These are phyloP conservation scores for Cheilinus undulatus DNA, from an alignment of 2,113 vertebrate genomes.

Conservation along the genomic window DNA sequence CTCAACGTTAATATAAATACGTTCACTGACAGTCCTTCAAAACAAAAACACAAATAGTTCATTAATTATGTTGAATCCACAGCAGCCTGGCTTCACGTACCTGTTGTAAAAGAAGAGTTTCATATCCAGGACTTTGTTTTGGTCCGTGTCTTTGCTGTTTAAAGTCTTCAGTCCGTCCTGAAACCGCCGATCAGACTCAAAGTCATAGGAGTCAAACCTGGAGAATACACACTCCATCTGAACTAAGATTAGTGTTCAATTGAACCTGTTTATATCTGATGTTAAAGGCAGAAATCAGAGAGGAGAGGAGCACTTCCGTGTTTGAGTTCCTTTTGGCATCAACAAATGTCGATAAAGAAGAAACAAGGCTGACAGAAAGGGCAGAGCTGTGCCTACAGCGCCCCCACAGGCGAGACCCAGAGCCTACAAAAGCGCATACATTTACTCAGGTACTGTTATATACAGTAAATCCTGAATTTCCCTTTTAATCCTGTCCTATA, in stretches of 20 bases:
- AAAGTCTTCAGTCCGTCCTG: constrained; percentile 62
- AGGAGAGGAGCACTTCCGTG: constrained; percentile 1
- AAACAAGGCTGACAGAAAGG: neutral
- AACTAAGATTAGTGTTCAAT: neutral
- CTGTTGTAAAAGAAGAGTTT: constrained; percentile 82
- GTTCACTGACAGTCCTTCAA: too few species aligned
- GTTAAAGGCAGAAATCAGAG: too few species aligned
- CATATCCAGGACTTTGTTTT: constrained; percentile 55
- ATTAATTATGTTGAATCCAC: too few species aligned
- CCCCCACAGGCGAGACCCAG: constrained; percentile 7
- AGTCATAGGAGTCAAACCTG: constrained; percentile 76
- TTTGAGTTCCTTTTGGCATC: neutral
- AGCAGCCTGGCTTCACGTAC: constrained; percentile 28
- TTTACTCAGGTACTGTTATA: too few species aligned
- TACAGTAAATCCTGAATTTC: too few species aligned
- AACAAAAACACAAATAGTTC: too few species aligned
- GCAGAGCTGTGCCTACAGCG: neutral
- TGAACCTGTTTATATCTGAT: accelerated
- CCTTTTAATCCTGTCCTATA: neutral
- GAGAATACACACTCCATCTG: constrained; percentile 72
- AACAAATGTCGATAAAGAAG: constrained; percentile 33
- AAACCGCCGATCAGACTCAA: constrained; percentile 69
- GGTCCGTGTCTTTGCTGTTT: neutral
- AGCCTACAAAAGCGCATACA: too few species aligned
- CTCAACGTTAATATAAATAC: too few species aligned